Evolutionary conservation across 2,888 invertebrate genomes (phyloP).

Genomic region (Coelogynopora nodosa): DNA sequence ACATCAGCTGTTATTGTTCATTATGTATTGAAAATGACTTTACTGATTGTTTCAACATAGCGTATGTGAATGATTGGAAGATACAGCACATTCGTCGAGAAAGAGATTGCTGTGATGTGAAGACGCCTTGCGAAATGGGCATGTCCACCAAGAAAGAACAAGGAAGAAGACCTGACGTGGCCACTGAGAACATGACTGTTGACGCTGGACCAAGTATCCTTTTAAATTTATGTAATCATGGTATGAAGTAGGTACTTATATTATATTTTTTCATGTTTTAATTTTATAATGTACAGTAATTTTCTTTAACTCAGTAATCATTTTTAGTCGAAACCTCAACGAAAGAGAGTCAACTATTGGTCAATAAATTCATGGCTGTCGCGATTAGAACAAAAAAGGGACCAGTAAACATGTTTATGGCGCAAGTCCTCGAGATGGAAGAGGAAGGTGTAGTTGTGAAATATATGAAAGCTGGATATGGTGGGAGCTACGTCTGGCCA

Average conservation of each 20-base stretch:
- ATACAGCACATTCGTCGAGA: background rate
- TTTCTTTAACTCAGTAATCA: background rate
- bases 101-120: background rate
- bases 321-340: background rate
- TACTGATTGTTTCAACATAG: background rate
- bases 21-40: background rate
- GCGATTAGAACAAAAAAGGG: background rate
- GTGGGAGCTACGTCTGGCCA: constrained; percentile 22
- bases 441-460: constrained; percentile 29
- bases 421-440: constrained; percentile 15
- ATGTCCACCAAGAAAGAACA: background rate
- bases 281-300: background rate
- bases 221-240: background rate
- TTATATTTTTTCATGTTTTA: background rate
- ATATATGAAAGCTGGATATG: constrained; percentile 17
- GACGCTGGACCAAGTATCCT: background rate
- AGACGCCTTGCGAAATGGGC: background rate
- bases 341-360: background rate
- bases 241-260: background rate
- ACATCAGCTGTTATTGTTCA: background rate
- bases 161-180: background rate
- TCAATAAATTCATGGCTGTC: background rate
- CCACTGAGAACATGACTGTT: background rate
- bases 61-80: background rate
- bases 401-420: background rate